A percentile compares a stretch with the other conserved stretches of the same genome.
phyloP scores from a whole-genome alignment of 2,113 vertebrate genomes.

The Amblyopsis rosae region DNA sequence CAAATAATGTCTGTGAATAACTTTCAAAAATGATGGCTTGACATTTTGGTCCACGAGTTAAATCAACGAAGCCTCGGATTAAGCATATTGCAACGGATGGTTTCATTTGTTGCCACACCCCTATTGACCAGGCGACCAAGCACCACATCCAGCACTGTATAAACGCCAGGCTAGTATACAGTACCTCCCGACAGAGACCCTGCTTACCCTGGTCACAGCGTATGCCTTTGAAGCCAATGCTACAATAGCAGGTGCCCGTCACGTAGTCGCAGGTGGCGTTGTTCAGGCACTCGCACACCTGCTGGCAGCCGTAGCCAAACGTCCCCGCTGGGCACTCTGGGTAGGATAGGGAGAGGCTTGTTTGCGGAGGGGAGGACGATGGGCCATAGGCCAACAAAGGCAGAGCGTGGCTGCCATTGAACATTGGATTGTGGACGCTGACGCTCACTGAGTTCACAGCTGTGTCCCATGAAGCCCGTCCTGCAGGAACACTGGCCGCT shows the following conservation, averaged over 20 bases:
- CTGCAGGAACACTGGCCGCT: slow-evolving; percentile 86
- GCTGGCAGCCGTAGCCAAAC: slow-evolving; percentile 92
- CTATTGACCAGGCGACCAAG: no score
- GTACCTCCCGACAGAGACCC: not conserved
- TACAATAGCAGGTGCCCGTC: slow-evolving; percentile 95
- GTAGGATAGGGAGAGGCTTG: not conserved
- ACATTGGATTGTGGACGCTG: no score
- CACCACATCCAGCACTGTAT: no score
- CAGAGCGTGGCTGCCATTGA: not conserved
- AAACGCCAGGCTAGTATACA: no score
- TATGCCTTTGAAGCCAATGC: slow-evolving; percentile 91
- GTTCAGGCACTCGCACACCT: slow-evolving; percentile 92
- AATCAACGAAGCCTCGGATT: no score
- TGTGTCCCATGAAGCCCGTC: slow-evolving; percentile 87
- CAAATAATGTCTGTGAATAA: no score
- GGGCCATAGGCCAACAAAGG: not conserved
- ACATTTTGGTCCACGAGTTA: no score
- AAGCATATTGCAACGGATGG: no score
- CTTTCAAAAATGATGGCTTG: no score
- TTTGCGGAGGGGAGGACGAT: not conserved
- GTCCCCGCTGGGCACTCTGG: slow-evolving; percentile 89
- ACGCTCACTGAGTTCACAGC: slow-evolving; percentile 92
- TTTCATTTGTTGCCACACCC: no score
- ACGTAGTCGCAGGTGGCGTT: slow-evolving; percentile 94
- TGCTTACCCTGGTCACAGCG: slow-evolving; percentile 90